phyloP scores from a whole-genome alignment of 2,888 invertebrate species.

The Leptinotarsa rubiginosa region DNA sequence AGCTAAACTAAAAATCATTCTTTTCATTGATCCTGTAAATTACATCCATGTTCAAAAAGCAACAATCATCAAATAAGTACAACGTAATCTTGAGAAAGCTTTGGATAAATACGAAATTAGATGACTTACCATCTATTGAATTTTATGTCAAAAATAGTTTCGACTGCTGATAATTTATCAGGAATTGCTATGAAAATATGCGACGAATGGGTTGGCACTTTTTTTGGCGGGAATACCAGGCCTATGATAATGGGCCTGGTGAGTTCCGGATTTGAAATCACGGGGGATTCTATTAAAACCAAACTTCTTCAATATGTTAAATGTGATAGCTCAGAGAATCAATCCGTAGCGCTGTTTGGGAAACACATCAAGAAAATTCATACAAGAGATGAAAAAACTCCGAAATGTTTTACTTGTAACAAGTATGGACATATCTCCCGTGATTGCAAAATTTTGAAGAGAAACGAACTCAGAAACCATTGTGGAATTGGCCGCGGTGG shows the following conservation, averaged over 20 bases:
- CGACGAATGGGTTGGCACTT: neutral
- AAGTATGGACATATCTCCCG: no score
- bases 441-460: no score
- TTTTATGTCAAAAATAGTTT: neutral
- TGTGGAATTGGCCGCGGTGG: no score
- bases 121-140: neutral
- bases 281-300: neutral
- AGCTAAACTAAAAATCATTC: neutral
- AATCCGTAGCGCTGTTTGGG: no score
- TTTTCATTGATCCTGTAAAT: neutral
- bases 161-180: neutral
- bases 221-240: neutral
- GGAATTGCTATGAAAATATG: neutral
- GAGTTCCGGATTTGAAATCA: neutral
- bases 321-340: no score
- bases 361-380: no score
- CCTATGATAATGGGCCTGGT: neutral
- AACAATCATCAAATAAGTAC: neutral
- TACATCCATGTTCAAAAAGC: neutral
- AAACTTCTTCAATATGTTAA: neutral
- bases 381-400: no score
- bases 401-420: no score
- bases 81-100: neutral
- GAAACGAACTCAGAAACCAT: no score
- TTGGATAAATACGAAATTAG: neutral